Evolutionary conservation across 2,797 vertebrate genomes (phyloP).

Genomic region (Oryzias sinensis): DNA sequence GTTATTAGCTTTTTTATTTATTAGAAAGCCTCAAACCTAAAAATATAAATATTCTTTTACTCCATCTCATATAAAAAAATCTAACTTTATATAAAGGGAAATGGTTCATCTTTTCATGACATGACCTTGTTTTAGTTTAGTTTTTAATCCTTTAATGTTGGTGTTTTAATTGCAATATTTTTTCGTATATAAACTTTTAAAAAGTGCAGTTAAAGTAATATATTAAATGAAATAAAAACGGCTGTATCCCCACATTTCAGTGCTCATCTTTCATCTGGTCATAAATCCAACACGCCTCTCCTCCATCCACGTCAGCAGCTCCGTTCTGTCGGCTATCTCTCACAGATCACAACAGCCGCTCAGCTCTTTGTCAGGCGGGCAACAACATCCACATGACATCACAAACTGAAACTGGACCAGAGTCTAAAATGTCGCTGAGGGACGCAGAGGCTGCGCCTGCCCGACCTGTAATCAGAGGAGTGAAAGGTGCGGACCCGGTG

Average conservation of each 20-base stretch:
- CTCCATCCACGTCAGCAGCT: slow-evolving; percentile 2
- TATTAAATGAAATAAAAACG: not conserved
- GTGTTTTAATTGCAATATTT: too few relatives aligned
- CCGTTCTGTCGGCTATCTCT: slow-evolving; percentile 33
- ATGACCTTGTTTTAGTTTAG: too few relatives aligned
- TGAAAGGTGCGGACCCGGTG: slow-evolving; percentile 44
- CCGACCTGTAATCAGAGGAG: slow-evolving; percentile 61
- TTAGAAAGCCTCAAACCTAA: too few relatives aligned
- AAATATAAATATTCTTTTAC: too few relatives aligned
- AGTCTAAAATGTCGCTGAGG: slow-evolving; percentile 58
- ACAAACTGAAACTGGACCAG: slow-evolving; percentile 63
- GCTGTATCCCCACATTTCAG: too few relatives aligned
- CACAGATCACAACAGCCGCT: slow-evolving; percentile 25
- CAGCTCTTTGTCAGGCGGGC: slow-evolving; percentile 29
- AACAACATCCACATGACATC: slow-evolving; percentile 44
- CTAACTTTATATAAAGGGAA: too few relatives aligned
- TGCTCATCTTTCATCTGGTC: not conserved
- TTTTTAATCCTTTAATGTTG: too few relatives aligned
- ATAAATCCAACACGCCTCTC: slow-evolving; percentile 5
- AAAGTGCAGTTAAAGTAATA: not conserved
- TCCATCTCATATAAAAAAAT: too few relatives aligned
- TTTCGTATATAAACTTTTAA: too few relatives aligned
- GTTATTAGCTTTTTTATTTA: too few relatives aligned
- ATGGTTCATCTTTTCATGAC: too few relatives aligned
- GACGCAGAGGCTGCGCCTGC: slow-evolving; percentile 45